Base-by-base conservation (phyloP, 1,140 invertebrate genomes). In the Ectropis grisescens region DNA sequence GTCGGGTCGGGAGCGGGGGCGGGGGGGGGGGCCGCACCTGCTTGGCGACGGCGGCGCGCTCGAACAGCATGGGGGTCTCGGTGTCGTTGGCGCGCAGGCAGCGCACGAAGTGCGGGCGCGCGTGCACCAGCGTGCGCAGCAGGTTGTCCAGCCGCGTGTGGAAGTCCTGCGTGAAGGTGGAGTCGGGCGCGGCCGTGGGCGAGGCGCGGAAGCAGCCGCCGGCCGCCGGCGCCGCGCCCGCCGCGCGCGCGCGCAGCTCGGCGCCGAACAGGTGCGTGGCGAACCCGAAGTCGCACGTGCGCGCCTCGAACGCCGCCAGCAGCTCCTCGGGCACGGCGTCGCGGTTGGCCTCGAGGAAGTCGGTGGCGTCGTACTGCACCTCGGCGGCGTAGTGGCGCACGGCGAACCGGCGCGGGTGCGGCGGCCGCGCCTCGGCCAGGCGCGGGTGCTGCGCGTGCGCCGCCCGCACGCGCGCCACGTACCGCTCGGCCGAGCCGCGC, bases 261-360 rank as follows among this genome's bases (percentile, higher is more conserved):
- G 91, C 92, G 0, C 94, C 93, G 72, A 98, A 98, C 0, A 98
- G 82, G 72, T 97, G 95, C 2, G 93, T 95, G 0, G 93, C 95
- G 74, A 98, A 98, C 6, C 95, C 95, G 79, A 98, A 98, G 58
- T 94, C 95, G 69, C 95, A 98, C 24, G 88, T 90, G 45, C 95
- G 91, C 55, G 95, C 95, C 75, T 97, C 94, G 76, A 98, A 97
- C 0, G 96, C 93, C 1, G 91, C 90, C 0, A 98, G 91, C 35
- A 97, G 80, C 66, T 97, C 95, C 69, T 97, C 95, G 3, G 94
- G 92, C 10, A 98, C 90, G 2, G 93, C 89, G 79, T 98, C 95
- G 42, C 92, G 89, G 72, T 97, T 98, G 0, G 93, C 95, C 47
- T 95, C 93, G 16, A 97, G 80, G 69, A 98, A 97, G 51, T 95